Evolutionary conservation across 1,140 invertebrate genomes (phyloP).

Genomic region (Zaprionus camerounensis): DNA sequence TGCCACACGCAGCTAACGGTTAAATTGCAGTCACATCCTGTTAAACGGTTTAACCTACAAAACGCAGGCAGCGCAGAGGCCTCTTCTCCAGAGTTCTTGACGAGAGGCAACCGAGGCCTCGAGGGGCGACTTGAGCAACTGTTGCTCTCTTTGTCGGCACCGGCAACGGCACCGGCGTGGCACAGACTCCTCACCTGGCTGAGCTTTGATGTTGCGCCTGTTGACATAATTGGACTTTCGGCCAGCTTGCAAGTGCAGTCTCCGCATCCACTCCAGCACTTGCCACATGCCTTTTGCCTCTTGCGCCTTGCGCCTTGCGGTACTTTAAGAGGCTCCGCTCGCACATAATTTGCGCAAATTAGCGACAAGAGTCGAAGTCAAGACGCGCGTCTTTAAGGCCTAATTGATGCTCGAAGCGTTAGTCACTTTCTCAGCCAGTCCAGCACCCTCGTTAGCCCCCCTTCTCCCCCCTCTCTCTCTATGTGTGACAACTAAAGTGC

Average conservation of each 20-base stretch:
- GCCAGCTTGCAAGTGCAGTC: constrained; percentile 30
- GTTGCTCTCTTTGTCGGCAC: constrained; percentile 53
- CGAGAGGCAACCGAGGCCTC: not conserved
- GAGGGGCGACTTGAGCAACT: constrained; percentile 22
- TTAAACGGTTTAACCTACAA: constrained; percentile 77
- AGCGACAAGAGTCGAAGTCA: constrained; percentile 70
- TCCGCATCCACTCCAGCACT: constrained; percentile 8
- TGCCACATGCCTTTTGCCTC: constrained; percentile 7
- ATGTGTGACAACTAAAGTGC: constrained; percentile 3
- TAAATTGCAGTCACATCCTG: constrained; percentile 75
- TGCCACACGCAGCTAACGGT: constrained; percentile 71
- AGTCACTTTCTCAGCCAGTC: constrained; percentile 34
- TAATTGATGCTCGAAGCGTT: constrained; percentile 70
- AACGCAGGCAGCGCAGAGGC: constrained; percentile 23
- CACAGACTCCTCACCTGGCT: constrained; percentile 38
- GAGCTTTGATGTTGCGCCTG: constrained; percentile 74
- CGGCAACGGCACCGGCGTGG: not conserved
- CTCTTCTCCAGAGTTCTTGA: constrained; percentile 11
- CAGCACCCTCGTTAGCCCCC: not conserved
- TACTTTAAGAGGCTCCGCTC: constrained; percentile 70
- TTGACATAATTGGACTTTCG: constrained; percentile 82
- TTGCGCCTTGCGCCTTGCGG: constrained; percentile 55
- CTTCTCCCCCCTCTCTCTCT: constrained; percentile 2
- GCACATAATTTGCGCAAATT: constrained; percentile 82
- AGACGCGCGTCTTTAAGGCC: constrained; percentile 71